Evolutionary conservation across 92 coral and sea anemone species (phyloP).

Genomic region (Chrysogorgia sp.): DNA sequence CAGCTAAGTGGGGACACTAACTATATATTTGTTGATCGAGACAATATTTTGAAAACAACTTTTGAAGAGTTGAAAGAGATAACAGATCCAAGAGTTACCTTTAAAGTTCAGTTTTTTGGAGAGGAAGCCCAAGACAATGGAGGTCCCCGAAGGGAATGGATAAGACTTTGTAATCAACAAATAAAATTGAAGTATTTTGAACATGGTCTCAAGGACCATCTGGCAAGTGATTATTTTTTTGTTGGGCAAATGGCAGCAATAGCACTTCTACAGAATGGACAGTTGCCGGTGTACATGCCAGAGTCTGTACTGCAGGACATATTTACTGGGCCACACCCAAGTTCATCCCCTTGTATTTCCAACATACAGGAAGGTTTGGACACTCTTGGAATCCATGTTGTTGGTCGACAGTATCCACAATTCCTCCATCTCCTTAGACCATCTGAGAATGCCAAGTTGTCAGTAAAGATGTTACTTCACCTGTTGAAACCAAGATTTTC

Average conservation of each 20-base stretch:
- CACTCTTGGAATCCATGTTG: conserved; percentile 53
- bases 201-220: conserved; percentile 63
- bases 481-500: conserved; percentile 40
- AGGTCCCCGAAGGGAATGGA: conserved; percentile 60
- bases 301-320: conserved; percentile 45
- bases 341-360: conserved; percentile 38
- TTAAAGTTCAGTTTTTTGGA: conserved; percentile 59
- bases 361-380: conserved; percentile 57
- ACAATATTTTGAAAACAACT: conserved; percentile 31
- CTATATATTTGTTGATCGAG: conserved; percentile 25
- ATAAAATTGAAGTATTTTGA: conserved; percentile 53
- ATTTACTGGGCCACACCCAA: conserved; percentile 17
- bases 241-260: conserved; percentile 63
- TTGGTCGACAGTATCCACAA: conserved; percentile 52
- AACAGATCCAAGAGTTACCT: conserved; percentile 49
- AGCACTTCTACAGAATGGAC: conserved; percentile 65
- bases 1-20: conserved; percentile 32
- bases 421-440: conserved; percentile 62
- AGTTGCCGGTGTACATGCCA: conserved; percentile 52
- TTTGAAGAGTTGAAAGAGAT: conserved; percentile 43
- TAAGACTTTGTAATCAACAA: conserved; percentile 55
- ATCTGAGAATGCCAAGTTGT: conserved; percentile 8
- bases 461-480: conserved; percentile 37
- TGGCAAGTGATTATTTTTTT: conserved; percentile 57
- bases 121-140: conserved; percentile 62